These are phyloP conservation scores for Petromus typicus DNA, from an alignment of 2,113 vertebrate species.

Conservation along the genomic window DNA sequence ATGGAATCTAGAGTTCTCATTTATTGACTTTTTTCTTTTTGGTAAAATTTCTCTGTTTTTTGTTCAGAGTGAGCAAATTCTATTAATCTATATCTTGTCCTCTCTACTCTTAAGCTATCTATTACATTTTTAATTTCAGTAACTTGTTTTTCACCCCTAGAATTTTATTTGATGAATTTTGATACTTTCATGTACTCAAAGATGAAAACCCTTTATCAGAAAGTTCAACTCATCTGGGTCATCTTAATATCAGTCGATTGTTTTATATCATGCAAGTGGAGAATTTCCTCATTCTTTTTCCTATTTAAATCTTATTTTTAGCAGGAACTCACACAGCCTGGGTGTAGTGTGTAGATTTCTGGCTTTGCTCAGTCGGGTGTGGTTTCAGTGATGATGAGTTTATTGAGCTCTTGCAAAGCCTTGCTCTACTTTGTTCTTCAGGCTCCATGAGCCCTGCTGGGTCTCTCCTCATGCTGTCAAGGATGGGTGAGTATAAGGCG, in stretches of 20 bases:
- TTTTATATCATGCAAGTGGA: background rate
- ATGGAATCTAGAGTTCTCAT: background rate
- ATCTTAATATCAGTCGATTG: background rate
- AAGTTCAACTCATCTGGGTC: background rate
- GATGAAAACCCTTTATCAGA: background rate
- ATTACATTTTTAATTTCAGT: background rate
- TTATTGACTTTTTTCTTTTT: background rate
- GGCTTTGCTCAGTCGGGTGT: background rate
- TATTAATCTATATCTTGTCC: background rate
- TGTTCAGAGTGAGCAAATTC: background rate
- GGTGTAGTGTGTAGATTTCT: background rate
- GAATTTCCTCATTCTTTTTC: background rate
- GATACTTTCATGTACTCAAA: background rate
- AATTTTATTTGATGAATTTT: background rate
- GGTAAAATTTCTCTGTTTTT: background rate
- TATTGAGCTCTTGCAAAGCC: background rate
- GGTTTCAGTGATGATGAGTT: background rate
- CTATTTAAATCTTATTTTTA: background rate
- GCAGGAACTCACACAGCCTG: background rate
- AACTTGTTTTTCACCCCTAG: background rate
- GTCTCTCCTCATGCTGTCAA: background rate
- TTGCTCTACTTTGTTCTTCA: background rate
- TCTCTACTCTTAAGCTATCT: background rate
- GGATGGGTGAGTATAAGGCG: background rate
- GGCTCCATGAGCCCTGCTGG: background rate